These are phyloP conservation scores for Rhizoglyphus robini DNA, from an alignment of 1,140 invertebrate species.

Conservation along the genomic window DNA sequence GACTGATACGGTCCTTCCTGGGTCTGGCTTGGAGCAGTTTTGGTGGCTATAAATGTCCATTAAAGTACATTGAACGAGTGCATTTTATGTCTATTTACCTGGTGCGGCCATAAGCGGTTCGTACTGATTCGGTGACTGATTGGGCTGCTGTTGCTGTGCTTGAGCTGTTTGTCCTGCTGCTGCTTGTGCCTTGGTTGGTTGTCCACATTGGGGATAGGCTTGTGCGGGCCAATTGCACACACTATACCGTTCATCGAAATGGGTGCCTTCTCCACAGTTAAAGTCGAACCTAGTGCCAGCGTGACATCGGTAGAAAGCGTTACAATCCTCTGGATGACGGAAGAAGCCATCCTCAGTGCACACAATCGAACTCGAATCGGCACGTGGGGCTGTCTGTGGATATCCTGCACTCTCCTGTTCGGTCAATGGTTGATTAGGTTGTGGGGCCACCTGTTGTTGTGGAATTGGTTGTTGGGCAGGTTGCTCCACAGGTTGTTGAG, in stretches of 20 bases:
- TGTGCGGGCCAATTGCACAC: slow-evolving; percentile 29
- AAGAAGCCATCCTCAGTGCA: slow-evolving; percentile 48
- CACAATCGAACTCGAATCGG: slow-evolving; percentile 15
- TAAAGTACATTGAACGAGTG: neutral
- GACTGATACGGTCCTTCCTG: no score
- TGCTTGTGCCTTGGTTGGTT: neutral
- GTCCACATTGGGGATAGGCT: slow-evolving; percentile 21
- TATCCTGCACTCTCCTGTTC: neutral
- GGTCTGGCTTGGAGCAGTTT: neutral
- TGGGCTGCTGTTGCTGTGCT: neutral
- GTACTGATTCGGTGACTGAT: neutral
- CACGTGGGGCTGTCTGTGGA: neutral
- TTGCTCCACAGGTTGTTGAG: slow-evolving; percentile 9
- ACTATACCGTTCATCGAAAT: slow-evolving; percentile 33
- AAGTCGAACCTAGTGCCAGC: slow-evolving; percentile 38
- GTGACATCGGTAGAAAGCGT: slow-evolving; percentile 41
- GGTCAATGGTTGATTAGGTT: neutral
- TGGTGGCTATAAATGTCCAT: neutral
- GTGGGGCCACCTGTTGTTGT: neutral
- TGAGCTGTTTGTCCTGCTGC: neutral
- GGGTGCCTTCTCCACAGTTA: slow-evolving; percentile 31
- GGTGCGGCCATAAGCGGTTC: neutral
- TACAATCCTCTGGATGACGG: slow-evolving; percentile 47
- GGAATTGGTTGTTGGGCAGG: neutral
- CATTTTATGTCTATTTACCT: neutral